Evolutionary conservation across 2,113 vertebrate species (phyloP).

Genomic region (Hirundichthys speculiger): DNA sequence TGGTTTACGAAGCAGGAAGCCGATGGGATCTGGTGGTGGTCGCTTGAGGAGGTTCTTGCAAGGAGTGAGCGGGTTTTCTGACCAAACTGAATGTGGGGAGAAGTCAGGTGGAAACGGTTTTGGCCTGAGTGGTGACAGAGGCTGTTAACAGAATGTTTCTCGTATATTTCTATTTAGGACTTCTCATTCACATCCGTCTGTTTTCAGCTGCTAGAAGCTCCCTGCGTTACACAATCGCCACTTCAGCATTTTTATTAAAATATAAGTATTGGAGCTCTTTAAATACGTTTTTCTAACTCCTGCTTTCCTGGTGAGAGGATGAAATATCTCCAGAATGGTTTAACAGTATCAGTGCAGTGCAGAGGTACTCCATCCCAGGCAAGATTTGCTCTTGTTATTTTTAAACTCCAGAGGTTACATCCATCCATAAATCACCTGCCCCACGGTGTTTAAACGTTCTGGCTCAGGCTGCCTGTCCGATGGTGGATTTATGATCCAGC

Average conservation of each 20-base stretch:
- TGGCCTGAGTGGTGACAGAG: constrained; percentile 43
- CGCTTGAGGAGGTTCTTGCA: constrained; percentile 5
- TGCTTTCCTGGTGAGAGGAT: constrained; percentile 52
- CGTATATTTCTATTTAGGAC: constrained; percentile 66
- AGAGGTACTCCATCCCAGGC: constrained; percentile 57
- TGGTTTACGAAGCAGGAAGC: constrained; percentile 22
- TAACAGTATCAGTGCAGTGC: constrained; percentile 48
- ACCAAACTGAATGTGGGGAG: constrained; percentile 37
- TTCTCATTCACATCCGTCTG: constrained; percentile 29
- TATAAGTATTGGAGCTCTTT: constrained; percentile 23
- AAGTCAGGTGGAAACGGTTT: constrained; percentile 52
- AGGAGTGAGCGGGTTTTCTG: constrained; percentile 29
- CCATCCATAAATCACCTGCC: constrained; percentile 71
- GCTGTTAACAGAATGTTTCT: constrained; percentile 52
- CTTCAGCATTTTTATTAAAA: constrained; percentile 41
- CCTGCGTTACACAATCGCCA: constrained; percentile 26
- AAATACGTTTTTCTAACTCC: constrained; percentile 39
- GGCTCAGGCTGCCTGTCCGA: constrained; percentile 55
- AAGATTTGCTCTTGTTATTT: constrained; percentile 74
- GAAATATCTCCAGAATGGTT: constrained; percentile 62
- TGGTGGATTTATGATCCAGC: constrained; percentile 66
- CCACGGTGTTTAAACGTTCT: constrained; percentile 44
- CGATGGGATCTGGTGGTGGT: constrained; percentile 17
- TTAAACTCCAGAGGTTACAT: constrained; percentile 71
- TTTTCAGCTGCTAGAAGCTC: constrained; percentile 26